Evolutionary conservation across 2,888 invertebrate species (phyloP).

Genomic region (Lithophane ornitopus): DNA sequence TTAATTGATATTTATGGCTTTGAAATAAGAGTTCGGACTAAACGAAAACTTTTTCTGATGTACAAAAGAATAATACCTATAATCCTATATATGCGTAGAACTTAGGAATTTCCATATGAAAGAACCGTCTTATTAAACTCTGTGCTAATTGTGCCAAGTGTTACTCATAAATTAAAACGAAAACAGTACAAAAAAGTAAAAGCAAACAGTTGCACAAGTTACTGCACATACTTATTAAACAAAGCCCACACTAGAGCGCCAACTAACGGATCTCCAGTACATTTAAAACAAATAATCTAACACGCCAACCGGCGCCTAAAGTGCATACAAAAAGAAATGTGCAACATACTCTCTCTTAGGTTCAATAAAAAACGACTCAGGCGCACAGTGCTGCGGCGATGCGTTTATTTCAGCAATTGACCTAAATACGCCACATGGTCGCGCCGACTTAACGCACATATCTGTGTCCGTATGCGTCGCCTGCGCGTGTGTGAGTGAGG

Average conservation of each 20-base stretch:
- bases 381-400: slow-evolving; percentile 72
- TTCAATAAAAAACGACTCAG: slow-evolving; percentile 73
- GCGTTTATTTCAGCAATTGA: slow-evolving; percentile 88
- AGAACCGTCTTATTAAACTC: neutral
- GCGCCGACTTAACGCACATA: slow-evolving; percentile 77
- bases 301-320: slow-evolving; percentile 73
- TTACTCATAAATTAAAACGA: slow-evolving; percentile 32
- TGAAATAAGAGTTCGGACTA: neutral
- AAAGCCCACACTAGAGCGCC: slow-evolving; percentile 50
- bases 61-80: neutral
- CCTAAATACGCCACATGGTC: slow-evolving; percentile 86
- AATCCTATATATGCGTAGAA: neutral
- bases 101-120: neutral
- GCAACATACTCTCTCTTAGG: slow-evolving; percentile 73
- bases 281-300: slow-evolving; percentile 68
- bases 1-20: neutral
- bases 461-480: slow-evolving; percentile 67
- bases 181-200: slow-evolving; percentile 49
- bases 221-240: slow-evolving; percentile 33
- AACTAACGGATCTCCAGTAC: slow-evolving; percentile 62
- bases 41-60: neutral
- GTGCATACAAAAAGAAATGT: slow-evolving; percentile 71
- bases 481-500: slow-evolving; percentile 63
- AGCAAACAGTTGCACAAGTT: slow-evolving; percentile 39
- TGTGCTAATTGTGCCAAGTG: slow-evolving; percentile 27